Conservation (phyloP, 1,140 invertebrate genomes). For the Megalonaias nervosa region DNA sequence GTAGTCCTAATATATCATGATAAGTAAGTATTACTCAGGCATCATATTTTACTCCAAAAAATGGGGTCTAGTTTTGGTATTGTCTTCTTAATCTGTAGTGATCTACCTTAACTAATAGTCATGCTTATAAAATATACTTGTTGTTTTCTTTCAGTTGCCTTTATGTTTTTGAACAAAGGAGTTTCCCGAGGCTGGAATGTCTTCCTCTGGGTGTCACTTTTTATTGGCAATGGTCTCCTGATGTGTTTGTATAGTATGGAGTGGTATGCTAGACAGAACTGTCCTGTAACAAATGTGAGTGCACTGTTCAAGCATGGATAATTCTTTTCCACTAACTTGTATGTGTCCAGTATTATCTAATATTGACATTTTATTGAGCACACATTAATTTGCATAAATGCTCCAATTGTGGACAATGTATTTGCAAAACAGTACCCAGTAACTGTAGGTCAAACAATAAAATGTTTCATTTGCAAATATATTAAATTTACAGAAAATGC, state of each 20-base stretch:
- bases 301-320: background rate
- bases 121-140: no score
- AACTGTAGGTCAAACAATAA: background rate
- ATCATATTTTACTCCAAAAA: no score
- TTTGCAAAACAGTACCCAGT: background rate
- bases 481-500: no score
- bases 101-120: no score
- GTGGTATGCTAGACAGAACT: conserved; percentile 87
- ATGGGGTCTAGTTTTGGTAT: no score
- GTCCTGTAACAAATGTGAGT: conserved; percentile 72
- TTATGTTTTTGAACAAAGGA: conserved; percentile 74
- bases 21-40: no score
- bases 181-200: conserved; percentile 76
- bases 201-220: conserved; percentile 86
- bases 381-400: background rate
- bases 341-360: background rate
- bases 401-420: background rate
- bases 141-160: conserved; percentile 71
- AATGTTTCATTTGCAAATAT: background rate
- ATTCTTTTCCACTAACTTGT: background rate
- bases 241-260: conserved; percentile 88
- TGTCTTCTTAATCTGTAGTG: no score
- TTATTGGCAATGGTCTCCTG: conserved; percentile 83
- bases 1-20: no score
- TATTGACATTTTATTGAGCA: background rate